phyloP scores from a whole-genome alignment of 2,797 vertebrate genomes.

The Cossypha heuglini region DNA sequence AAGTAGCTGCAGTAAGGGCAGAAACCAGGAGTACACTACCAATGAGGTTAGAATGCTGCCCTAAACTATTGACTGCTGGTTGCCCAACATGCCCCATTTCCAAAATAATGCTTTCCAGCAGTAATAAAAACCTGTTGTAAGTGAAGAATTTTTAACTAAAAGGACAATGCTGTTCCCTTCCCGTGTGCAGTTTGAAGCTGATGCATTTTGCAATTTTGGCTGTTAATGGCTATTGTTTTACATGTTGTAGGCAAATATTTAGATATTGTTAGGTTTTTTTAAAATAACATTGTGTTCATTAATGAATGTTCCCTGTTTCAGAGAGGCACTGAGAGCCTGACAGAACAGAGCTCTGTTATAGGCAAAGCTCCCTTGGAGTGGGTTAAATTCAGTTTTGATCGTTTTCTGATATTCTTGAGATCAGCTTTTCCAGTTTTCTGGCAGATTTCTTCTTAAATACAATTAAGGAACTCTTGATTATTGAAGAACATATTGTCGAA shows the following conservation, averaged over 20 bases:
- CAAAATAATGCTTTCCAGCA: background rate
- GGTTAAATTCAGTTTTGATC: background rate
- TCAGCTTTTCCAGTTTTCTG: background rate
- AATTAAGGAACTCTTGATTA: background rate
- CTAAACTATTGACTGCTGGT: background rate
- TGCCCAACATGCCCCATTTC: background rate
- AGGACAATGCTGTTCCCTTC: background rate
- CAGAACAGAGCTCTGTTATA: background rate
- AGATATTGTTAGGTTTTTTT: background rate
- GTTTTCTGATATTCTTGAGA: background rate
- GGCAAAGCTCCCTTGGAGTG: background rate
- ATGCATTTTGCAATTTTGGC: background rate
- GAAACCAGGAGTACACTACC: background rate
- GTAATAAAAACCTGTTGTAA: background rate
- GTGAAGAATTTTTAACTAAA: background rate
- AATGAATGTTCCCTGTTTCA: background rate
- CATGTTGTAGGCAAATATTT: background rate
- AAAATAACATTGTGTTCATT: background rate
- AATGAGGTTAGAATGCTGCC: background rate
- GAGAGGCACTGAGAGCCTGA: background rate
- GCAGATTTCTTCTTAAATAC: background rate
- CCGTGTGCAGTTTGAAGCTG: background rate
- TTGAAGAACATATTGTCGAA: background rate
- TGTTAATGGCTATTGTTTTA: background rate
- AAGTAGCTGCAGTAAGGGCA: background rate